Evolutionary conservation across 2,113 vertebrate species (phyloP).

Genomic region (Plectropomus leopardus): DNA sequence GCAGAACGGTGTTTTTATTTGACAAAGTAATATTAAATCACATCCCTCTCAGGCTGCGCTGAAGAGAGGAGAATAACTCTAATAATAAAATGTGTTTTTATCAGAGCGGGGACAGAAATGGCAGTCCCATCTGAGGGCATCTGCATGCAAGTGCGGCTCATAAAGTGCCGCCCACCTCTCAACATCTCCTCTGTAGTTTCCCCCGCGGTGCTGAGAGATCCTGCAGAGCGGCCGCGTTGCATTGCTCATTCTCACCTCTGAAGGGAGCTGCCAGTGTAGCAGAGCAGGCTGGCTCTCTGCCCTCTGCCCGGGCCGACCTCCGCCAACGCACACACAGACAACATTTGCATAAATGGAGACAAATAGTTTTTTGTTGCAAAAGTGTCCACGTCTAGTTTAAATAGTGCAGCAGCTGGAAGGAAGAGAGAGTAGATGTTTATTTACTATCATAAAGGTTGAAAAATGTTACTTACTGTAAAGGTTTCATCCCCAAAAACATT

Average conservation of each 20-base stretch:
- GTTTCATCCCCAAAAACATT: conserved; percentile 5
- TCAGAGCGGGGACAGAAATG: conserved; percentile 13
- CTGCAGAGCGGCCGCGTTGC: conserved; percentile 56
- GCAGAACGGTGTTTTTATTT: conserved; percentile 18
- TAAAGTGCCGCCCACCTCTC: conserved; percentile 65
- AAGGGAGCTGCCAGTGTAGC: conserved; percentile 66
- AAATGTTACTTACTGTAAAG: background rate
- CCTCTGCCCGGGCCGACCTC: conserved; percentile 55
- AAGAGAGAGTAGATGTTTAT: conserved; percentile 9
- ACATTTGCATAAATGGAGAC: conserved; percentile 71
- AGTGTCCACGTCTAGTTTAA: conserved; percentile 44
- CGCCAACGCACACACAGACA: conserved; percentile 56
- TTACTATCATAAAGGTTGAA: conserved; percentile 12
- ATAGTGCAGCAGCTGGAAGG: conserved; percentile 19
- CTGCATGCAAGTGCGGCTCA: conserved; percentile 50
- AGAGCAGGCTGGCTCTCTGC: conserved; percentile 61
- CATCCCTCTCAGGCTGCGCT: conserved; percentile 6
- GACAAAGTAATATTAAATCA: conserved; percentile 3
- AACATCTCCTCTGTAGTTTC: conserved; percentile 53
- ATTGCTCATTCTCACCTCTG: conserved; percentile 79
- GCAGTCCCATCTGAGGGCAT: conserved; percentile 44
- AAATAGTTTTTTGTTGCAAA: conserved; percentile 47
- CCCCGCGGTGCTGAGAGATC: conserved; percentile 46
- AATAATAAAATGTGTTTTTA: conserved; percentile 18
- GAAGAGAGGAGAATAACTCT: background rate